Percentiles rank a stretch among this genome's conserved stretches.
Conservation (phyloP, 2,888 invertebrate genomes). For the Gibbula magus region DNA sequence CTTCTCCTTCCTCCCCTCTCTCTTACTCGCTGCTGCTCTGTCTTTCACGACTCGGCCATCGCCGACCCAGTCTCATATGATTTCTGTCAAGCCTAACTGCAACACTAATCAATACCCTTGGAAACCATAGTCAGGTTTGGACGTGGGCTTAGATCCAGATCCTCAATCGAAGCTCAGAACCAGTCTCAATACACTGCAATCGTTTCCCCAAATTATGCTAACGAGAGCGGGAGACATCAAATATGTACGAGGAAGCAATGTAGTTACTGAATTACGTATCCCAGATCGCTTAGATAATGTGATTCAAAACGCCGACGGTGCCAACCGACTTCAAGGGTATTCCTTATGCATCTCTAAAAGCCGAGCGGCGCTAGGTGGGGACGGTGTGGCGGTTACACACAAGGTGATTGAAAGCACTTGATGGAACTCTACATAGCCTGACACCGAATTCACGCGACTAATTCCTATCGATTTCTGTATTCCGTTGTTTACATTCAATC, state of each 20-base stretch:
- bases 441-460: too few relatives aligned
- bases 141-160: not conserved
- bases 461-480: too few relatives aligned
- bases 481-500: too few relatives aligned
- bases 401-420: too few relatives aligned
- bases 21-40: not conserved
- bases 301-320: not conserved
- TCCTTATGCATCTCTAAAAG: not conserved
- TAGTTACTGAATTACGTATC: conserved; percentile 10
- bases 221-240: conserved; percentile 12
- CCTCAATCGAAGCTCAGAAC: not conserved
- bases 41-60: not conserved
- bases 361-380: too few relatives aligned
- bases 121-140: not conserved
- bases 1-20: not conserved
- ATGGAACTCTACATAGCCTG: too few relatives aligned
- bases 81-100: conserved; percentile 10
- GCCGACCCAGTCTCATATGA: conserved; percentile 4
- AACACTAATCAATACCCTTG: not conserved
- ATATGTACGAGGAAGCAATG: conserved; percentile 3
- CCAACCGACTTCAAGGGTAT: not conserved
- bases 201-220: conserved; percentile 11
- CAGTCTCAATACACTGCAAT: not conserved
- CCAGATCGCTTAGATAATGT: not conserved
- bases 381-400: too few relatives aligned